phyloP scores from a whole-genome alignment of 2,888 invertebrate genomes.

The Drosophila nigritarsus region DNA sequence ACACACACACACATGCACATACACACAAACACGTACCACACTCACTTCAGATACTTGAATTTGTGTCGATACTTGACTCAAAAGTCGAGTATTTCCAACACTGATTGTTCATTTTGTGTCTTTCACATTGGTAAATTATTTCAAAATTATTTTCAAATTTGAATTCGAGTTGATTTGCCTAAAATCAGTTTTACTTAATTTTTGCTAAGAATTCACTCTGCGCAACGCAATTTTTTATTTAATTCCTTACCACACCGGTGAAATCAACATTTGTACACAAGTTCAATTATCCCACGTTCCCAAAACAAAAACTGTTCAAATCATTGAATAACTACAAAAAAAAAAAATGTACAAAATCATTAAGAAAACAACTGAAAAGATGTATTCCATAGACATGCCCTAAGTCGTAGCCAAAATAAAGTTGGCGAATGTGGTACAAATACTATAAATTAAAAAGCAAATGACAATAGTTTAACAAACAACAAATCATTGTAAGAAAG shows the following conservation, averaged over 20 bases:
- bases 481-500: conserved; percentile 32
- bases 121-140: not conserved
- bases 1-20: conserved; percentile 5
- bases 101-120: conserved; percentile 17
- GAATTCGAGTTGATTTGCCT: not conserved
- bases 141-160: not conserved
- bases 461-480: conserved; percentile 40
- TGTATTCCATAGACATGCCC: conserved; percentile 31
- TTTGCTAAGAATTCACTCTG: not conserved
- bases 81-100: conserved; percentile 30
- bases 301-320: conserved; percentile 38
- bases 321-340: conserved; percentile 50
- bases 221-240: not conserved
- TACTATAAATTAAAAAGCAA: conserved; percentile 40
- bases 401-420: conserved; percentile 40
- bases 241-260: not conserved
- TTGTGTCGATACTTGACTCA: conserved; percentile 29
- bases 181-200: not conserved
- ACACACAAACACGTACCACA: conserved; percentile 21
- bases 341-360: conserved; percentile 64
- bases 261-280: conserved; percentile 9
- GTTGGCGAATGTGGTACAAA: conserved; percentile 33
- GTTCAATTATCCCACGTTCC: conserved; percentile 71
- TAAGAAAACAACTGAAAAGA: conserved; percentile 63
- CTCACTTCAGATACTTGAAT: conserved; percentile 46